Percentiles rank a stretch among this genome's conserved stretches.
Evolutionary conservation across 2,797 vertebrate species (phyloP).

Genomic region (Scyliorhinus canicula): DNA sequence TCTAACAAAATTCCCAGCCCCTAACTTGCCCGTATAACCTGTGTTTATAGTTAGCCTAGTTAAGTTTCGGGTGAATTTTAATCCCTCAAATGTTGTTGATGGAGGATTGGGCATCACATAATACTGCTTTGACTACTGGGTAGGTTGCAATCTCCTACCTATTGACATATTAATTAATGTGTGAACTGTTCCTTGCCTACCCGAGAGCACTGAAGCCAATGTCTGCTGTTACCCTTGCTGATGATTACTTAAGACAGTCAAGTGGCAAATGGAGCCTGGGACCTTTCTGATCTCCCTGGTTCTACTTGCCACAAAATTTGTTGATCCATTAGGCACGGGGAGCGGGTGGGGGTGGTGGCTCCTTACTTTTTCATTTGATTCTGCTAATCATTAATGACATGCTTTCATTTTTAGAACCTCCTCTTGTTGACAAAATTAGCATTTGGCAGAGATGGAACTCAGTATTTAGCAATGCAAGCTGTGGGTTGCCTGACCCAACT

Average conservation of each 20-base stretch:
- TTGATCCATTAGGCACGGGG: not conserved
- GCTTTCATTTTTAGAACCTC: conserved; percentile 66
- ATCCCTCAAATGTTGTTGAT: not conserved
- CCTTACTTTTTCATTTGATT: not conserved
- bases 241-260: not conserved
- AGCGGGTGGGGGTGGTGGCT: too few species aligned
- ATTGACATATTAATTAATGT: not conserved
- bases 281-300: not conserved
- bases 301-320: conserved; percentile 7
- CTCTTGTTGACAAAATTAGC: conserved; percentile 72
- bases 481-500: conserved; percentile 79
- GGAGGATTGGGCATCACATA: not conserved
- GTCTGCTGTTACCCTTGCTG: not conserved
- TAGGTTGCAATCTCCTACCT: not conserved
- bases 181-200: not conserved
- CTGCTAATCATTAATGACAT: not conserved
- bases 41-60: not conserved
- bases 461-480: conserved; percentile 70
- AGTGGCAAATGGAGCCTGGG: not conserved
- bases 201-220: not conserved
- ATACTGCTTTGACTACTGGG: not conserved
- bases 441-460: conserved; percentile 64
- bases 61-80: not conserved
- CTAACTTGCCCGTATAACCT: not conserved
- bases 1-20: not conserved